Percentiles rank a stretch among this genome's conserved stretches.
These are phyloP conservation scores for Drosophila atripex DNA, from an alignment of 2,888 invertebrate genomes.

Conservation along the genomic window DNA sequence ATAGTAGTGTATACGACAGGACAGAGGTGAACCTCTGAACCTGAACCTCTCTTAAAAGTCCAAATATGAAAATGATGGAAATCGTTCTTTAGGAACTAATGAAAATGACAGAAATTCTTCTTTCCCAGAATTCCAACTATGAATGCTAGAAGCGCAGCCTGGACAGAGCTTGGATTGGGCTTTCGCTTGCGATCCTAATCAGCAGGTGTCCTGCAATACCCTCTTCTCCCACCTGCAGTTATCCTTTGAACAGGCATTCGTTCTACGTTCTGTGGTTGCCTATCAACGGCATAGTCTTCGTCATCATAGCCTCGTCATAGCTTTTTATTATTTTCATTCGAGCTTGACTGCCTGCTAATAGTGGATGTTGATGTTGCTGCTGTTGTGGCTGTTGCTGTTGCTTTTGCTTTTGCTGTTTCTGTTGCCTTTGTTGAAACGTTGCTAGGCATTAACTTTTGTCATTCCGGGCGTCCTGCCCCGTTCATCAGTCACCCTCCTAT, in stretches of 20 bases:
- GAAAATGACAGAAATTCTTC: slow-evolving; percentile 70
- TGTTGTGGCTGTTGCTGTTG: slow-evolving; percentile 25
- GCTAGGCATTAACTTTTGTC: slow-evolving; percentile 78
- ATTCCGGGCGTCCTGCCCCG: slow-evolving; percentile 60
- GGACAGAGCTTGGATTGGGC: slow-evolving; percentile 1
- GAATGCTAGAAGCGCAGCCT: background rate
- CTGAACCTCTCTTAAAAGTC: too few species aligned
- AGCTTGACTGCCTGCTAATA: slow-evolving; percentile 70
- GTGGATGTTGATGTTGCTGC: slow-evolving; percentile 51
- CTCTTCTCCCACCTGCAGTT: slow-evolving; percentile 5
- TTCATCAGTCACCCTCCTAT: slow-evolving; percentile 26
- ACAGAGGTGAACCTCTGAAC: too few species aligned
- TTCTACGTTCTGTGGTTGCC: slow-evolving; percentile 46
- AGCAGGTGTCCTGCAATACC: slow-evolving; percentile 75
- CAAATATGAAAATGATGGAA: slow-evolving; percentile 35
- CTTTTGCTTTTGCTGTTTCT: slow-evolving; percentile 17
- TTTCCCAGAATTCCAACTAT: background rate
- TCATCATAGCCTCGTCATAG: slow-evolving; percentile 40
- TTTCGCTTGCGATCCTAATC: slow-evolving; percentile 82
- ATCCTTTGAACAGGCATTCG: background rate
- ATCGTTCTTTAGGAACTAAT: slow-evolving; percentile 54
- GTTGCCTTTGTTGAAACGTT: slow-evolving; percentile 64
- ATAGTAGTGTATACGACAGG: too few species aligned
- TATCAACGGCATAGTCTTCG: slow-evolving; percentile 63
- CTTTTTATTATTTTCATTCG: slow-evolving; percentile 74